Base-by-base conservation (phyloP, 2,888 invertebrate genomes). In the Crocallis elinguaria region DNA sequence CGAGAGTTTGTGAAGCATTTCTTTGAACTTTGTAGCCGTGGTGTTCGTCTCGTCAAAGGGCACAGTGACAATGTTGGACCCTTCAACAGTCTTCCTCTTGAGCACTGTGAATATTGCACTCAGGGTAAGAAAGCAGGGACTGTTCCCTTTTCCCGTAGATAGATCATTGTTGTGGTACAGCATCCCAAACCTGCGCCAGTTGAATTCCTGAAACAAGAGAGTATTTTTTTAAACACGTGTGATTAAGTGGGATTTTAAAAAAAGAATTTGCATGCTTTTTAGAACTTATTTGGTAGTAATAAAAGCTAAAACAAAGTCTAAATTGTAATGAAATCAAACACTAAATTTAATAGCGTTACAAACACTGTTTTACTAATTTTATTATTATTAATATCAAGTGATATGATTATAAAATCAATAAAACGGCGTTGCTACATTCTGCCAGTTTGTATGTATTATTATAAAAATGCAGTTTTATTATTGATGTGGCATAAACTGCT, bases 41-140 rank as follows among this genome's bases (percentile, higher is more conserved):
- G 92, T 88, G 36, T 92, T 92, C 39, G 93, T 92, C 74, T 95
- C 93, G 77, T 95, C 94, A 80, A 95, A 95, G 50, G 92, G 92
- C 59, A 92, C 84, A 63, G 93, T 89, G 3, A 86, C 93, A 74
- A 92, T 91, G 33, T 69, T 58, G 38, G 93, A 93, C 17, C 93
- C 86, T 27, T 51, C 54, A 0, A 86, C 87, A 67, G 79, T 78
- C 60, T 88, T 83, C 61, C 82, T 83, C 63, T 82, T 80, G 13
- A 92, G 73, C 0, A 88, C 89, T 0, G 85, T 80, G 69, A 93
- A 95, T 27, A 96, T 93, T 0, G 95, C 94, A 50, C 94, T 94
- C 66, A 96, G 86, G 3, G 95, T 95, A 74, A 97, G 94, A 79
- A 94, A 95, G 73, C 97, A 97, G 45, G 94, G 94, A 39, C 96